Evolutionary conservation across 2,113 vertebrate genomes (phyloP), one percentile per base, ranked within the genome.

Genomic region (Ceyx melanurus): DNA sequence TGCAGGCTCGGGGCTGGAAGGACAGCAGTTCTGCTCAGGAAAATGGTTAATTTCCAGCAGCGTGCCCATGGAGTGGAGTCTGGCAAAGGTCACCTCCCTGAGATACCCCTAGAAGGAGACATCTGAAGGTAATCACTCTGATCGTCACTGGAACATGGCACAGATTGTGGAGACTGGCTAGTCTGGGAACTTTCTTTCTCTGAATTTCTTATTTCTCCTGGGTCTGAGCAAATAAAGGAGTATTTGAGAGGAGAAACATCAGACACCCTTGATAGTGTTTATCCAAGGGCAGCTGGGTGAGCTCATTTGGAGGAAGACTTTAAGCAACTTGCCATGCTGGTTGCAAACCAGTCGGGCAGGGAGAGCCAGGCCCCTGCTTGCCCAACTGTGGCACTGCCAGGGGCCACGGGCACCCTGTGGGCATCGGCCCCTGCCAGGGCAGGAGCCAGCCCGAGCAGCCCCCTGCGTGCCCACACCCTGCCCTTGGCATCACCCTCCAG

Each of bases 41-140:
- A 20, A 48, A 2, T 4, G 8, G 3, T 56, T 62, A 40, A 0
- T 29, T 23, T 6, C 23, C 80, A 28, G 64, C 23, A 57, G 12
- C 0, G 0, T 2, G 1, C 9, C 33, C 33, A 1, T 1, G 9
- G 15, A 10, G 3, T 0, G 0, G 42, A 19, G 11, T 14, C 8
- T 5, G 22, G 64, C 46, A 25, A 10, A 20, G n/a, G 66, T 33
- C 13, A 16, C 33, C 16, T 17, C 19, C 6, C 31, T 3, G 9
- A 6, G 26, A 16, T 12, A 15, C 10, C 15, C 37, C 29, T 15
- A 1, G 57, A 13, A 7, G 5, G 35, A 29, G 48, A 10, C 4
- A 13, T 43, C 29, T 10, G 56, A 5, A 13, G 48, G 48, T 3
- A 0, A 10, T 1, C 2, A 17, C 29, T 57, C 43, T 6, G 85